Evolutionary conservation across 1,140 invertebrate genomes (phyloP).

Genomic region (Sesamia nonagrioides): DNA sequence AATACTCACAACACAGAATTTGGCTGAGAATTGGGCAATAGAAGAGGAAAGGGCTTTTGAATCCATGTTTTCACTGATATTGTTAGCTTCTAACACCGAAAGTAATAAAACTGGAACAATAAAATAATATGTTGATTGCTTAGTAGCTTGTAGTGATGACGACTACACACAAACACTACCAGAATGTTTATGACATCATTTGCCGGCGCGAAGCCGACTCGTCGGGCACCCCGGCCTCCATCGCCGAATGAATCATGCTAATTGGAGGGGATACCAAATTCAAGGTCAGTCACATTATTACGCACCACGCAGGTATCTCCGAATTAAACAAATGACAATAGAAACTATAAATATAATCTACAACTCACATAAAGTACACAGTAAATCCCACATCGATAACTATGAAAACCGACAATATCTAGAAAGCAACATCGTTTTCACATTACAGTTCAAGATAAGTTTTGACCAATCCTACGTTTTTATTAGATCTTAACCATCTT

Average conservation of each 20-base stretch:
- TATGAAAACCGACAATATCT: constrained; percentile 10
- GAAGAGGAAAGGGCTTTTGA: constrained; percentile 69
- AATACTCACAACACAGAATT: constrained; percentile 79
- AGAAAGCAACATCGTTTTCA: constrained; percentile 1
- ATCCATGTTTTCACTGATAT: constrained; percentile 67
- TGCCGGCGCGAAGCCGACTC: constrained; percentile 6
- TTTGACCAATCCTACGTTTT: constrained; percentile 4
- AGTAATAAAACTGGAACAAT: constrained; percentile 63
- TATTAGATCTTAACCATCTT: constrained; percentile 10
- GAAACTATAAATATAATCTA: constrained; percentile 4
- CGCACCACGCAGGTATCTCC: background rate
- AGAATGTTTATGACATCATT: constrained; percentile 35
- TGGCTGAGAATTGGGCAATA: constrained; percentile 76
- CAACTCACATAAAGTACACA: constrained; percentile 23
- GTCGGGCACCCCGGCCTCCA: background rate
- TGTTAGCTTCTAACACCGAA: constrained; percentile 55
- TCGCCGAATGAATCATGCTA: constrained; percentile 16
- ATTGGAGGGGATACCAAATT: constrained; percentile 18
- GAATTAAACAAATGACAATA: background rate
- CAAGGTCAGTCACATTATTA: background rate
- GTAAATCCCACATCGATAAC: constrained; percentile 30
- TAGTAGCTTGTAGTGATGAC: background rate
- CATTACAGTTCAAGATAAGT: constrained; percentile 12
- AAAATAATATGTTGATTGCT: constrained; percentile 27
- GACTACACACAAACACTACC: constrained; percentile 6